These are phyloP conservation scores for Strigops habroptila DNA, from an alignment of 2,113 vertebrate species.

Conservation along the genomic window DNA sequence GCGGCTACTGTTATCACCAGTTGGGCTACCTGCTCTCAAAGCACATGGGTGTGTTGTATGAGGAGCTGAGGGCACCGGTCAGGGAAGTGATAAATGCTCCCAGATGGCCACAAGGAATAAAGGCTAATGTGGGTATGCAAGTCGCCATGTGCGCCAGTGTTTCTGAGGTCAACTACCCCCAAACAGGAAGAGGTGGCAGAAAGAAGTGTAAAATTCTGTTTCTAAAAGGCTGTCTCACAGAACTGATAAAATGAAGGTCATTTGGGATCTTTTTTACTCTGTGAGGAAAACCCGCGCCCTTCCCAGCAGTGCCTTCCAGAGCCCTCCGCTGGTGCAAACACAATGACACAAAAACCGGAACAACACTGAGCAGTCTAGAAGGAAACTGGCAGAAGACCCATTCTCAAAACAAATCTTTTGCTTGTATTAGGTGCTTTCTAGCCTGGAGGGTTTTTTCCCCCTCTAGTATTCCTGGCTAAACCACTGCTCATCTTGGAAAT, in stretches of 20 bases:
- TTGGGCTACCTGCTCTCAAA: not conserved
- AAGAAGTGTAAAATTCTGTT: not conserved
- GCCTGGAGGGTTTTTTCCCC: rapidly evolving
- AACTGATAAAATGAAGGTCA: not conserved
- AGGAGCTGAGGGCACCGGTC: not conserved
- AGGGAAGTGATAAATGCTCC: not conserved
- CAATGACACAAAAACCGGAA: not conserved
- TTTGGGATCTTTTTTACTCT: not conserved
- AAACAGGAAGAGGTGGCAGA: rapidly evolving
- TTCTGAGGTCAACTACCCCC: not conserved
- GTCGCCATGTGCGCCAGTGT: rapidly evolving
- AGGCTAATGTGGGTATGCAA: rapidly evolving
- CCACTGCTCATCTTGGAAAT: not conserved
- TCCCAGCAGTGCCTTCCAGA: not conserved
- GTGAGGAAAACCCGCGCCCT: not conserved
- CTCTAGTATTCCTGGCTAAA: not conserved
- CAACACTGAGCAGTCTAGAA: not conserved
- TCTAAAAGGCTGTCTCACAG: not conserved
- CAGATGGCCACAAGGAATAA: not conserved
- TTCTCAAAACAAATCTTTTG: not conserved
- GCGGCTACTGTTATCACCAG: not conserved
- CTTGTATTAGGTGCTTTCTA: not conserved
- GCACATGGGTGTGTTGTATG: not conserved
- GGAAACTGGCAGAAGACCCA: not conserved
- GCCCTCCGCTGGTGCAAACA: not conserved